These are phyloP conservation scores for Trichomalopsis sarcophagae DNA, from an alignment of 1,140 invertebrate genomes.

Conservation along the genomic window DNA sequence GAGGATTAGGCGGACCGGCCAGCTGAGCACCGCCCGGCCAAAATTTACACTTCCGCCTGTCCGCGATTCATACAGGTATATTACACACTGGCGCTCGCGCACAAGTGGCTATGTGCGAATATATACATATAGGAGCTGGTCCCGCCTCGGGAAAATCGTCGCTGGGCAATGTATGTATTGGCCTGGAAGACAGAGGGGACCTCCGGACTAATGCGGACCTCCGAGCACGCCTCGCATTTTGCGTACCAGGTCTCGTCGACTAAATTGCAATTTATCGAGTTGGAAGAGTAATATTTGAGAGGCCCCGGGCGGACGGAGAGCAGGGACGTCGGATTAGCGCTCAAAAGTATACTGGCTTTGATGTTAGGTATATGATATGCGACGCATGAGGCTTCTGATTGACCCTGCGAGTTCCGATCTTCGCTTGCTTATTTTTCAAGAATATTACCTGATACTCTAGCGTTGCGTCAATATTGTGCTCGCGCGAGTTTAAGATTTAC, in stretches of 20 bases:
- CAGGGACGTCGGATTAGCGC: too few species aligned
- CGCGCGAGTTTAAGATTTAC: too few species aligned
- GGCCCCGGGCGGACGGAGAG: background rate
- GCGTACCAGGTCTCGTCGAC: background rate
- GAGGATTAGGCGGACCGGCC: constrained; percentile 27
- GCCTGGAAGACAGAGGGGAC: background rate
- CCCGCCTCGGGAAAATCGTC: background rate
- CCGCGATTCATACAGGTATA: background rate
- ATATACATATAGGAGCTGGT: background rate
- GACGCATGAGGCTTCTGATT: too few species aligned
- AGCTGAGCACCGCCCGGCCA: constrained; percentile 26
- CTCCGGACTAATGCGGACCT: background rate
- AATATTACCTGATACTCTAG: too few species aligned
- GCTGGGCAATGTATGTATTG: background rate
- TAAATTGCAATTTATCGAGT: constrained; percentile 29
- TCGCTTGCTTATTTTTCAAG: too few species aligned
- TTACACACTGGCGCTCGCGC: background rate
- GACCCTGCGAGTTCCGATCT: too few species aligned
- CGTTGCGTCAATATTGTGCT: too few species aligned
- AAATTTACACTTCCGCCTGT: background rate
- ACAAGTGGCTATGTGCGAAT: background rate
- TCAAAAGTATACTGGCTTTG: too few species aligned
- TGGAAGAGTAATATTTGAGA: constrained; percentile 14
- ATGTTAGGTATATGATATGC: too few species aligned
- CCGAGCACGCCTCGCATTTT: background rate